Base-by-base conservation (phyloP, 2,888 invertebrate species). In the Eretmocerus hayati region DNA sequence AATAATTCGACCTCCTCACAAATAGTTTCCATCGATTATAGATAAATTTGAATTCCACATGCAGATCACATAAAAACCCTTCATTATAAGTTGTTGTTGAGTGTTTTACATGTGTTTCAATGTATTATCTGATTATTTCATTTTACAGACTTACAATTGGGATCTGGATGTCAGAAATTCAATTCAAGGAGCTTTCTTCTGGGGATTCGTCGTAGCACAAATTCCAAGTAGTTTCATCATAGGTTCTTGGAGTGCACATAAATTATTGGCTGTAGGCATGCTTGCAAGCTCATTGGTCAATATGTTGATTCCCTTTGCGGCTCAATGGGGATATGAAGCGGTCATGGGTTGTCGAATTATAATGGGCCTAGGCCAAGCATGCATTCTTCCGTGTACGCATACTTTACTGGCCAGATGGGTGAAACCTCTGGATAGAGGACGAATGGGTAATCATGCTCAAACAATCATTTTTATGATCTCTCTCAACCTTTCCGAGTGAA, bases 141-240 rank as follows among this genome's bases (percentile, higher is more conserved):
- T n/a, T n/a, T n/a, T n/a, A n/a, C n/a, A n/a, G n/a, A n/a, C n/a
- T n/a, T n/a, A n/a, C n/a, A n/a, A n/a, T n/a, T n/a, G n/a, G n/a
- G n/a, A n/a, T n/a, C n/a, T n/a, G n/a, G n/a, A n/a, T n/a, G n/a
- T n/a, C n/a, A n/a, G n/a, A n/a, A n/a, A n/a, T n/a, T n/a, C n/a
- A n/a, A n/a, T n/a, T n/a, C n/a, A n/a, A n/a, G n/a, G n/a, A n/a
- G n/a, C 84, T 1, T 85, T 83, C 59, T 87, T 87, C 67, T 85
- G 85, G 85, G 87, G 87, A 2, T 88, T 88, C 63, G 76, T 85
- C 2, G 56, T 83, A 5, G 80, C 84, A 19, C 87, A 88, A 69
- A 69, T 88, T 2, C 83, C 83, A 0, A 81, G 81, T 0, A 84
- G 85, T 0, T 76, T 75, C 32, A 57, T 81, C 35, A 77, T 79